Evolutionary conservation across 2,888 invertebrate genomes (phyloP), one percentile per base, ranked within the genome.

Genomic region (Callinectes sapidus): DNA sequence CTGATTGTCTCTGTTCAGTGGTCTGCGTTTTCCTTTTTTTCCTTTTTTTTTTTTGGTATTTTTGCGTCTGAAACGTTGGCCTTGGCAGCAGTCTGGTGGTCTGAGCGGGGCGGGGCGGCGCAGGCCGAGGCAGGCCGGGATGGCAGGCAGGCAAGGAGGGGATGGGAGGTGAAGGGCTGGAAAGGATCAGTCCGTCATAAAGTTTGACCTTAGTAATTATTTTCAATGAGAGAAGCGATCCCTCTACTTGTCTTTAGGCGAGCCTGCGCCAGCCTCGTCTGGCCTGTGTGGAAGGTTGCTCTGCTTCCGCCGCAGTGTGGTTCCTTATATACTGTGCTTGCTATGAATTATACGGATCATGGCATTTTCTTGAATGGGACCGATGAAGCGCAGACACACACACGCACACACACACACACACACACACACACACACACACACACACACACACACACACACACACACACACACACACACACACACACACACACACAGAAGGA

Each of bases 161-260:
- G 28, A 18, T 28, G 71, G 61, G 61, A 3, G 10, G 71, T n/a
- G 71, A 13, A 18, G 81, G 81, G 16, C 0, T 16, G 81, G 81
- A 32, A 35, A 35, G 81, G 81, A 81, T 81, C 81, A 81, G 35
- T 1, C 81, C 3, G 71, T 77, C 71, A 10, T 77, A 28, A 77
- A 77, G 71, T 28, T 77, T 77, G 71, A 77, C 71, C 71, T 77
- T 23, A 77, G 71, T 77, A 77, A 77, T 77, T 77, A 77, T 28
- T 77, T 77, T 77, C 28, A n/a, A 77, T 77, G 28, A 77, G 28
- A 28, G 71, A n/a, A 77, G 28, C 71, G 71, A 77, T 28, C 13
- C 71, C n/a, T 77, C 28, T 1, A 32, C 28, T 77, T 77, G 32
- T 77, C 13, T 28, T 23, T 61, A 32, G 71, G 28, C 28, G 71